phyloP scores from a whole-genome alignment of 2,113 vertebrate species.

The Chaetura pelagica region DNA sequence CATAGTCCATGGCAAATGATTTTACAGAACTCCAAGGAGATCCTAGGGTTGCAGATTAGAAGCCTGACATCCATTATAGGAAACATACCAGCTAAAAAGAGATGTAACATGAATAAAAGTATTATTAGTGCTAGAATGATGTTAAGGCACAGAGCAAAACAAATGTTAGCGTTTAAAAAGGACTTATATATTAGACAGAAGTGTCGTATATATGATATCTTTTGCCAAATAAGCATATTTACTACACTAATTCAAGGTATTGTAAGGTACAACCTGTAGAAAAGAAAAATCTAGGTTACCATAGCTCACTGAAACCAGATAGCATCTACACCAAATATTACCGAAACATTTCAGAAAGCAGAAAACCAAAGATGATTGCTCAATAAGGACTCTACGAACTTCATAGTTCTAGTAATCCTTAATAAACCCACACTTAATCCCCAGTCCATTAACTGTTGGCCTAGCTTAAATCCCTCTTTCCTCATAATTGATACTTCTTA shows the following conservation, averaged over 20 bases:
- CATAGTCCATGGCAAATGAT: slow-evolving; percentile 17
- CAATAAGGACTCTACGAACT: background rate
- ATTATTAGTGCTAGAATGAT: background rate
- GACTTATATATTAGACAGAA: background rate
- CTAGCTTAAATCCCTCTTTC: background rate
- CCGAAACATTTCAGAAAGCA: background rate
- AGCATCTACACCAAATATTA: background rate
- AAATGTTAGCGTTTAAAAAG: background rate
- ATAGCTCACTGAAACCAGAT: background rate
- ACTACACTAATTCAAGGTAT: background rate
- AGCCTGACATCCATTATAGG: background rate
- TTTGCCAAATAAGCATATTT: background rate
- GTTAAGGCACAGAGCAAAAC: background rate
- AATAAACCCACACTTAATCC: background rate
- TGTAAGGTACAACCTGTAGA: background rate
- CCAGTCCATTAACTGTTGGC: background rate
- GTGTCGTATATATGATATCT: background rate
- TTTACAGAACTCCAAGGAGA: background rate
- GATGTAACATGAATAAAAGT: background rate
- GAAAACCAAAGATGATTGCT: background rate
- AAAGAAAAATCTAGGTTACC: background rate
- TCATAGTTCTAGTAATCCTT: background rate
- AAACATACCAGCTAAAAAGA: background rate
- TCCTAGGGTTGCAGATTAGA: background rate
- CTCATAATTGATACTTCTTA: background rate